Evolutionary conservation across 2,888 invertebrate genomes (phyloP).

Genomic region (Glaucopsyche alexis): DNA sequence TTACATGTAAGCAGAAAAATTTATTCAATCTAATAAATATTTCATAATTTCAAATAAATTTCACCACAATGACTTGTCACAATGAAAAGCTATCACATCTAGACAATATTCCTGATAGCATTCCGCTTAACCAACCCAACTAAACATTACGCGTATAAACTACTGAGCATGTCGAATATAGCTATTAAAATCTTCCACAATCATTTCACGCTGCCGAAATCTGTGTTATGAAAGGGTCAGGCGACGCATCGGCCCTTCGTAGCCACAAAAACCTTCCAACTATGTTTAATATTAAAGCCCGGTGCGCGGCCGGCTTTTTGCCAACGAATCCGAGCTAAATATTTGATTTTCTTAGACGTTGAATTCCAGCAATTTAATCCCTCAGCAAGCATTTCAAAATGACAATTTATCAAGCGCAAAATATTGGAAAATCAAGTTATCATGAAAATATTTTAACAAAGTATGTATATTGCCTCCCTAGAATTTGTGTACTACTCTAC

Average conservation of each 20-base stretch:
- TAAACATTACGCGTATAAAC: slow-evolving; percentile 26
- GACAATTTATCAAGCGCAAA: background rate
- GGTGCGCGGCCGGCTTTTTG: slow-evolving; percentile 54
- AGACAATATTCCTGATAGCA: background rate
- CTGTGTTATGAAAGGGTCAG: slow-evolving; percentile 73
- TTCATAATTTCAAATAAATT: background rate
- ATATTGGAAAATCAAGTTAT: background rate
- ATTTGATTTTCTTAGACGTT: slow-evolving; percentile 33
- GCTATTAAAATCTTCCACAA: slow-evolving; percentile 41
- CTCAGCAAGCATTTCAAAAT: background rate
- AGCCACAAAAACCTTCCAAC: slow-evolving; percentile 69
- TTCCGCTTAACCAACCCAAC: background rate
- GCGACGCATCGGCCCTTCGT: slow-evolving; percentile 62
- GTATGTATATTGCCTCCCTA: no score
- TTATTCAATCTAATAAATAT: background rate
- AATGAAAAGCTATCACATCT: background rate
- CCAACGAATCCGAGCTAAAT: slow-evolving; percentile 39
- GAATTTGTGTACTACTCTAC: no score
- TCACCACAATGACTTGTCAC: background rate
- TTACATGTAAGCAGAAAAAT: background rate
- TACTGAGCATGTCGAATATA: slow-evolving; percentile 41
- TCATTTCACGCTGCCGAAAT: slow-evolving; percentile 51
- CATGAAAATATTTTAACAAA: background rate
- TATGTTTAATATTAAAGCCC: slow-evolving; percentile 78
- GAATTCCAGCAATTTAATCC: background rate